Evolutionary conservation across 23 tunicate species (phyloP), one percentile per base, ranked within the genome.

Genomic region (Botrylloides violaceus): DNA sequence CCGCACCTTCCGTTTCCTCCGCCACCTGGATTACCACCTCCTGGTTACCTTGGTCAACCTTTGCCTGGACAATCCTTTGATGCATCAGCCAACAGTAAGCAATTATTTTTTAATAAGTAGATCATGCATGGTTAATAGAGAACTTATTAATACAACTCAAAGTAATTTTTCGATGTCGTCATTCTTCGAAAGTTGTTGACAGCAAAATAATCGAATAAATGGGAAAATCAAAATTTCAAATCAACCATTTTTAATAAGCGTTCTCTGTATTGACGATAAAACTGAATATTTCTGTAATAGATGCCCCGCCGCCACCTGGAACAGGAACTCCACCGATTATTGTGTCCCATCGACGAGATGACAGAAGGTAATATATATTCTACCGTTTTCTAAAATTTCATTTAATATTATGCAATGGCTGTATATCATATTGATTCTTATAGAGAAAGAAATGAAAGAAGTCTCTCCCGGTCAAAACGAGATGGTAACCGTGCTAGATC

Each of bases 11-110:
- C 74, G 36, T 68, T 28, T 36, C 94, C 77, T 32, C 95, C 95
- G 2, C 93, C 93, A 1, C 84, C 81, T 24, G 81, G 77, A 19
- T 73, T 85, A 57, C 84, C 93, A 20, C 84, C 84, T 12, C 70
- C 70, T 7, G 20, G 43, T 29, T 64, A 30, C 32, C 29, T 58
- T 5, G 33, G n/a, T 6, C 43, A 64, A 7, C 20, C 70, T 64
- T n/a, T 23, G 7, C 70, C 30, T 64, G 36, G 37, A 64, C 70
- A 64, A 64, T 24, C 43, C n/a, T n/a, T n/a, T n/a, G n/a, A n/a
- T 49, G 15, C 19, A 19, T 49, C 58, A 19, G n/a, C 58, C 58
- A 49, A 19, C 1, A 49, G 58, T 49, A n/a, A n/a, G n/a, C n/a
- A n/a, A n/a, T n/a, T 49, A 1, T 49, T 49, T 20, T 49, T 20